These are phyloP conservation scores for Hymenochirus boettgeri DNA, from an alignment of 2,113 vertebrate species.

Conservation along the genomic window DNA sequence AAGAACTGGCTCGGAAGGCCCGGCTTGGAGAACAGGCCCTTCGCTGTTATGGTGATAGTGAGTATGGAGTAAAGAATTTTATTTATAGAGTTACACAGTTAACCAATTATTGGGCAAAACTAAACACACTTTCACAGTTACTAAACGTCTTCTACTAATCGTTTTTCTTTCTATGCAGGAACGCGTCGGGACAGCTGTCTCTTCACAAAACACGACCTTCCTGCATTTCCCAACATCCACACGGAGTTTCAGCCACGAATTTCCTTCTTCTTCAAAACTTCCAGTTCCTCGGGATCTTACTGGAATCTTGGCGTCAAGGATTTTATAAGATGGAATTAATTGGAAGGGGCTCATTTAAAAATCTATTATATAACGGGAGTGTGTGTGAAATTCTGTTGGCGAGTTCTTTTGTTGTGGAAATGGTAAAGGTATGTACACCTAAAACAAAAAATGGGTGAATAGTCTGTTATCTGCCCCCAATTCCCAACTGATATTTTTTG, in stretches of 20 bases:
- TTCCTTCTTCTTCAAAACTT: constrained; percentile 95
- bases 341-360: constrained; percentile 68
- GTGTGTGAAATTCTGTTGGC: too few relatives aligned
- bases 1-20: constrained; percentile 87
- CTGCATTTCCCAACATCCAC: constrained; percentile 86
- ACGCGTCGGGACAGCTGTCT: constrained; percentile 90
- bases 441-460: too few relatives aligned
- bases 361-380: too few relatives aligned
- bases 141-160: neutral
- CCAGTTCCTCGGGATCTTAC: constrained; percentile 79
- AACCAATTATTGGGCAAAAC: neutral
- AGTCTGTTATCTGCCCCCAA: too few relatives aligned
- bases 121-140: neutral
- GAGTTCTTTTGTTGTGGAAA: too few relatives aligned
- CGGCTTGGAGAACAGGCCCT: constrained; percentile 87
- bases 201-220: constrained; percentile 83
- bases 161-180: constrained; percentile 65
- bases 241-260: constrained; percentile 83
- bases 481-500: too few relatives aligned
- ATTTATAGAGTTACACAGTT: neutral
- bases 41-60: constrained; percentile 96
- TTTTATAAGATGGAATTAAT: constrained; percentile 86
- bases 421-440: too few relatives aligned
- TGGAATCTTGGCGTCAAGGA: constrained; percentile 90
- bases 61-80: constrained; percentile 58